Evolutionary conservation across 2,888 invertebrate genomes (phyloP).

Genomic region (Sarcophaga rosellei): DNA sequence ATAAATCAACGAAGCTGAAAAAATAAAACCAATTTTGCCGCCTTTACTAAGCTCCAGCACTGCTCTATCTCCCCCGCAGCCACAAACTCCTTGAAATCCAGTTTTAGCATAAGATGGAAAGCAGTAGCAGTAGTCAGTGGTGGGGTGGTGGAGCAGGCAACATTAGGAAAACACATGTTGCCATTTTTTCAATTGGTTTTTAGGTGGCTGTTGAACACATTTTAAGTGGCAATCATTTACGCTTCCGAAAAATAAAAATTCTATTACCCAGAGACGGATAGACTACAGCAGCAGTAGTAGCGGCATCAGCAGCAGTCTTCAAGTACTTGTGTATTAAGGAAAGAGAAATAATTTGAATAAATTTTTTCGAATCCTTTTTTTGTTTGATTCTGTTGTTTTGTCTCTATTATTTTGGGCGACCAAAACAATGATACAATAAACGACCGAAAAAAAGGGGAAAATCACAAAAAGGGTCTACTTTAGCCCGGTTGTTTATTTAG

Average conservation of each 20-base stretch:
- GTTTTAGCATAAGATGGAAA: background rate
- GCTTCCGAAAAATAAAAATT: slow-evolving; percentile 72
- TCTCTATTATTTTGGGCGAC: background rate
- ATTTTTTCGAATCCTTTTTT: background rate
- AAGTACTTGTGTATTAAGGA: background rate
- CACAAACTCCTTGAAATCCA: background rate
- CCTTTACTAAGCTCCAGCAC: background rate
- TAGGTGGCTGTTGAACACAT: slow-evolving; percentile 81
- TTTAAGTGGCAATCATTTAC: slow-evolving; percentile 82
- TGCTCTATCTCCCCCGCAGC: slow-evolving; percentile 5
- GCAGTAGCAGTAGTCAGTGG: background rate
- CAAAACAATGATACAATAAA: background rate
- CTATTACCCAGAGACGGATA: background rate
- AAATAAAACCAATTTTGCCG: slow-evolving; percentile 40
- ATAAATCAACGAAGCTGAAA: slow-evolving; percentile 61
- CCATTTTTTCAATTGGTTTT: slow-evolving; percentile 79
- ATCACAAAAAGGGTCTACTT: background rate
- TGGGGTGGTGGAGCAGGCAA: background rate
- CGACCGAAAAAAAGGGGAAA: background rate
- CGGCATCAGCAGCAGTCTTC: background rate
- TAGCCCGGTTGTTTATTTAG: background rate
- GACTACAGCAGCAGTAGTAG: background rate
- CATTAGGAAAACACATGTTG: slow-evolving; percentile 72
- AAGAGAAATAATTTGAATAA: background rate
- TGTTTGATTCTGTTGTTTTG: background rate